phyloP scores from a whole-genome alignment of 2,113 vertebrate genomes.

The Platichthys flesus region DNA sequence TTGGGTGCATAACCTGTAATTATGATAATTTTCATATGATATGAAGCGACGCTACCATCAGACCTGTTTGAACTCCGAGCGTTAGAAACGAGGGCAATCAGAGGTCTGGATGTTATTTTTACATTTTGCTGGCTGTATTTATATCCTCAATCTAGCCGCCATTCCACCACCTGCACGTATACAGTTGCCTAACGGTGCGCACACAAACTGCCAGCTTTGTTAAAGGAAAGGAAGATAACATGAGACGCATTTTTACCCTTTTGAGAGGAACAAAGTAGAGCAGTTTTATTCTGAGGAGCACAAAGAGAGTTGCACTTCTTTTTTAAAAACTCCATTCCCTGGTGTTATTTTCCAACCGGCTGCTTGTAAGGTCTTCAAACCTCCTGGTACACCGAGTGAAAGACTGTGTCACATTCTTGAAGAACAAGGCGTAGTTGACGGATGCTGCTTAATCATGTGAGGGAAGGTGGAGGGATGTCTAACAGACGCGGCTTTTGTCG shows the following conservation, averaged over 20 bases:
- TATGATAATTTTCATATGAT: neutral
- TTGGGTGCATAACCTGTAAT: neutral
- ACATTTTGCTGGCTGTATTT: neutral
- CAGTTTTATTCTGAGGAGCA: neutral
- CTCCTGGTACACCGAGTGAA: slow-evolving; percentile 58
- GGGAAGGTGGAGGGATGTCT: slow-evolving; percentile 32
- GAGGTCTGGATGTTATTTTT: neutral
- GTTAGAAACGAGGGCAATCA: neutral
- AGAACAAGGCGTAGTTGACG: slow-evolving; percentile 29
- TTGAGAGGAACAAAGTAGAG: neutral
- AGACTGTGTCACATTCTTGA: slow-evolving; percentile 26
- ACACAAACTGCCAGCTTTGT: neutral
- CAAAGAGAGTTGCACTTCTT: slow-evolving; percentile 14
- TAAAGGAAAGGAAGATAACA: neutral
- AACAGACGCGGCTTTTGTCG: neutral
- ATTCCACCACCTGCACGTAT: neutral
- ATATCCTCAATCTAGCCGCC: neutral
- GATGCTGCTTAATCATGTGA: slow-evolving; percentile 66
- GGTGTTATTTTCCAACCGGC: slow-evolving; percentile 39
- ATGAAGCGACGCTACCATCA: neutral
- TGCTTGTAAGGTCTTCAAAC: slow-evolving; percentile 26
- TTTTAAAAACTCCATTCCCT: slow-evolving; percentile 21
- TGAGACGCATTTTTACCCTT: slow-evolving; percentile 4
- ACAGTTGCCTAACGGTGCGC: neutral
- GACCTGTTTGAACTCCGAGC: neutral